Percentiles rank a stretch among this genome's conserved stretches.
Evolutionary conservation across 2,113 vertebrate genomes (phyloP).

Genomic region (Onychostruthus taczanowskii): DNA sequence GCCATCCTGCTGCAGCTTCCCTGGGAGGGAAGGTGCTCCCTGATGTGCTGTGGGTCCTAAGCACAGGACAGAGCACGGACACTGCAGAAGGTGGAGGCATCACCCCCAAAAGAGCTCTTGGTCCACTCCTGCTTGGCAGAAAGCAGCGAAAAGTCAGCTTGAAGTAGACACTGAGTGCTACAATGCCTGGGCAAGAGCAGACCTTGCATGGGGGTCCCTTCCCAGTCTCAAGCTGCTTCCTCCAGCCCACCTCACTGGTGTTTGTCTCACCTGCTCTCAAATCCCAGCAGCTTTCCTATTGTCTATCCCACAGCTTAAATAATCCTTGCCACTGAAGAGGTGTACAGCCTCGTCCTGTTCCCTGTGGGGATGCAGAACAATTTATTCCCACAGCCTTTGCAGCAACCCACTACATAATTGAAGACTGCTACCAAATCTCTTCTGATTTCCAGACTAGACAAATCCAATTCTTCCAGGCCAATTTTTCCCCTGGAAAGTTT

Average conservation of each 20-base stretch:
- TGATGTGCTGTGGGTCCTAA: background rate
- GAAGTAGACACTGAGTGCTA: background rate
- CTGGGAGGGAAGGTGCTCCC: background rate
- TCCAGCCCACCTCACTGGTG: background rate
- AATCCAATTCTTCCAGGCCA: background rate
- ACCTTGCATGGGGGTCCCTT: background rate
- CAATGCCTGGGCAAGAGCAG: background rate
- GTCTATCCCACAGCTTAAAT: background rate
- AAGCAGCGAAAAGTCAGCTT: background rate
- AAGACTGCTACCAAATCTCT: background rate
- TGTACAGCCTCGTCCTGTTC: slow-evolving; percentile 10
- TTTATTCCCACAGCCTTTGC: slow-evolving; percentile 7
- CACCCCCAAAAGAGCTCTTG: background rate
- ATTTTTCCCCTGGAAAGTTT: no score
- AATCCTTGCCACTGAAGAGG: background rate
- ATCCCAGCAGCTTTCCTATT: background rate
- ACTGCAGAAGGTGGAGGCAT: background rate
- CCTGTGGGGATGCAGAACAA: background rate
- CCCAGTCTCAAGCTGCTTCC: background rate
- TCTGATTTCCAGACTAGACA: background rate
- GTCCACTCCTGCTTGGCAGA: background rate
- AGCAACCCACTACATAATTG: background rate
- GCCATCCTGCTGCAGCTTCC: background rate
- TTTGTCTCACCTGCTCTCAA: background rate
- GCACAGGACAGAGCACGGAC: background rate